Evolutionary conservation across 2,888 invertebrate species (phyloP).

Genomic region (Apamea monoglypha): DNA sequence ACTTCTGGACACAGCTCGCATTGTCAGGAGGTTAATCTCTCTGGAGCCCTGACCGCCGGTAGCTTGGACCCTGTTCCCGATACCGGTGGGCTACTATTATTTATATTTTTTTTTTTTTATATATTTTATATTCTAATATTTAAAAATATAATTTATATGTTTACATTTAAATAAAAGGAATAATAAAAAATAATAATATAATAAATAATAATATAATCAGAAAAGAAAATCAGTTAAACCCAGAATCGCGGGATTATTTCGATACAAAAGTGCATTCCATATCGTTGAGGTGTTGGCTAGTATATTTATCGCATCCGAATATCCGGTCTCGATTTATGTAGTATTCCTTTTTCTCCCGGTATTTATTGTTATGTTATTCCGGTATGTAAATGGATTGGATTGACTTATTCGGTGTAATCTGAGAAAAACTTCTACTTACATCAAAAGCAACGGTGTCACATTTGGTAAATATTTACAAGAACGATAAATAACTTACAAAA

Average conservation of each 20-base stretch:
- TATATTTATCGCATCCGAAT: background rate
- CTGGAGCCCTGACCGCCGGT: too few species aligned
- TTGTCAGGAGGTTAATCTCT: too few species aligned
- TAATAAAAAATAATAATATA: too few species aligned
- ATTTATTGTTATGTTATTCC: background rate
- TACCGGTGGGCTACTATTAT: too few species aligned
- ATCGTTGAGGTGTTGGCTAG: too few species aligned
- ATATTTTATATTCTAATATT: too few species aligned
- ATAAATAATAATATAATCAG: too few species aligned
- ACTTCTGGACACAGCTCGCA: too few species aligned
- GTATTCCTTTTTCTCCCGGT: background rate
- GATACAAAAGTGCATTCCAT: background rate
- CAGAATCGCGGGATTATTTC: background rate
- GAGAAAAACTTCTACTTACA: constrained; percentile 7
- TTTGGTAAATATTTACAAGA: constrained; percentile 10
- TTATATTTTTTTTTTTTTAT: too few species aligned
- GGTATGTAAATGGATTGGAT: background rate
- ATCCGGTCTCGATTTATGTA: background rate
- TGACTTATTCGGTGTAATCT: constrained; percentile 20
- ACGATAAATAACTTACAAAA: constrained; percentile 11
- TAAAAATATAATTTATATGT: too few species aligned
- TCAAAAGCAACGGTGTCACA: background rate
- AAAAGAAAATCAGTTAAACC: background rate
- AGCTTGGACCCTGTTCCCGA: too few species aligned
- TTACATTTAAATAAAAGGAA: too few species aligned